Conservation (phyloP, 2,888 invertebrate species). For the Mylabris sibirica region DNA sequence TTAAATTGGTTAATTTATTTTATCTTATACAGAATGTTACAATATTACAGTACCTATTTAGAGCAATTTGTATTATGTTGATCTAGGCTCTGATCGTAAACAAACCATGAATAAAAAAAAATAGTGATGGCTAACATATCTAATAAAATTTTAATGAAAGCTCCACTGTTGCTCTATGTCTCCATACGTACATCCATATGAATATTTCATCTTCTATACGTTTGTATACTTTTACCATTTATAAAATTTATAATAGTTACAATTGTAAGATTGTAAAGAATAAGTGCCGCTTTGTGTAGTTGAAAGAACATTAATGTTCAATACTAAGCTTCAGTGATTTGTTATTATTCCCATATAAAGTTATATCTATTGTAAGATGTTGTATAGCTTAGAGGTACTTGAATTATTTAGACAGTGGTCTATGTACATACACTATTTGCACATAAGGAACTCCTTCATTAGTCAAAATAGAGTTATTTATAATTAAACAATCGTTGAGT, state of each 20-base stretch:
- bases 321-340: background rate
- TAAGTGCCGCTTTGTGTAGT: no score
- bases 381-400: no score
- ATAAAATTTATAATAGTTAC: no score
- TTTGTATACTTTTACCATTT: background rate
- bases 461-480: no score
- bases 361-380: background rate
- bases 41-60: background rate
- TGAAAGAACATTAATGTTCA: background rate
- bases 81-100: background rate
- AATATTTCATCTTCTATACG: background rate
- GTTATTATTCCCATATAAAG: no score
- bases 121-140: background rate
- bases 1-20: slow-evolving; percentile 1
- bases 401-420: no score
- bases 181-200: background rate
- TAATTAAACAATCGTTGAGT: no score
- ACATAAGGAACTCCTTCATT: no score
- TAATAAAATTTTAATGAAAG: background rate
- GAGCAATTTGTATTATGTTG: background rate
- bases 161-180: background rate
- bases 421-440: no score
- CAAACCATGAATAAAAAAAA: slow-evolving; percentile 2
- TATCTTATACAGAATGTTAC: background rate
- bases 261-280: no score